phyloP scores from a whole-genome alignment of 2,113 vertebrate species.

The Zosterops japonicus region DNA sequence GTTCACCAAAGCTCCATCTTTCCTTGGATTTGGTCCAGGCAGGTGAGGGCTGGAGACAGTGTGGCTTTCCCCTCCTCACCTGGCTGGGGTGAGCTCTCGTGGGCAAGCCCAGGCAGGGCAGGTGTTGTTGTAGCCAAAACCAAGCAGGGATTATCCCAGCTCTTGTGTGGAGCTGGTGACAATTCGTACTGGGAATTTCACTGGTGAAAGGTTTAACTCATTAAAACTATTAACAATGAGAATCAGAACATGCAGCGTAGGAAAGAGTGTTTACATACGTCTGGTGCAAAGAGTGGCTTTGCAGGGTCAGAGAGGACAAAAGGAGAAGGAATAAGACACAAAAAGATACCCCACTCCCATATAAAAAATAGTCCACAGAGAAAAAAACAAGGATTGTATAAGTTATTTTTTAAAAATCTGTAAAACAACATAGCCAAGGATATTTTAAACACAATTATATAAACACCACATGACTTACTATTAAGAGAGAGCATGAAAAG shows the following conservation, averaged over 20 bases:
- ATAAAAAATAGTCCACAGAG: slow-evolving; percentile 65
- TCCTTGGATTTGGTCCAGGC: slow-evolving; percentile 11
- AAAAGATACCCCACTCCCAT: slow-evolving; percentile 38
- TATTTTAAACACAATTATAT: slow-evolving; percentile 71
- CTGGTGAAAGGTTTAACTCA: slow-evolving; percentile 62
- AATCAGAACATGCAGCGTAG: slow-evolving; percentile 58
- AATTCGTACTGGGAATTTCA: slow-evolving; percentile 55
- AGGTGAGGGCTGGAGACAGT: neutral
- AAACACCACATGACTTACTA: slow-evolving; percentile 56
- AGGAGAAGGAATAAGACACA: slow-evolving; percentile 10
- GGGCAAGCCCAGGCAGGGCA: slow-evolving; percentile 26
- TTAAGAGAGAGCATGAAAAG: slow-evolving; percentile 3
- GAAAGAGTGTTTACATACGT: slow-evolving; percentile 55
- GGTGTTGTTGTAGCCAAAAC: slow-evolving; percentile 27
- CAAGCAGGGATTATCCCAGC: slow-evolving; percentile 44
- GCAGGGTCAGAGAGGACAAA: slow-evolving; percentile 27
- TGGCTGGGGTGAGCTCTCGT: neutral
- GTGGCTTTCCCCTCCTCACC: slow-evolving; percentile 26
- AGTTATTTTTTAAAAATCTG: slow-evolving; percentile 63
- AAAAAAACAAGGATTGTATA: slow-evolving; percentile 62
- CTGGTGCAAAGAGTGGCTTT: slow-evolving; percentile 52
- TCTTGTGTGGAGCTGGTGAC: slow-evolving; percentile 14
- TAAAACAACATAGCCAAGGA: slow-evolving; percentile 41
- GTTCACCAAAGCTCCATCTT: slow-evolving; percentile 48
- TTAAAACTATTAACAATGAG: slow-evolving; percentile 64